phyloP scores from a whole-genome alignment of 2,888 invertebrate genomes.

The Campoplex nolae region DNA sequence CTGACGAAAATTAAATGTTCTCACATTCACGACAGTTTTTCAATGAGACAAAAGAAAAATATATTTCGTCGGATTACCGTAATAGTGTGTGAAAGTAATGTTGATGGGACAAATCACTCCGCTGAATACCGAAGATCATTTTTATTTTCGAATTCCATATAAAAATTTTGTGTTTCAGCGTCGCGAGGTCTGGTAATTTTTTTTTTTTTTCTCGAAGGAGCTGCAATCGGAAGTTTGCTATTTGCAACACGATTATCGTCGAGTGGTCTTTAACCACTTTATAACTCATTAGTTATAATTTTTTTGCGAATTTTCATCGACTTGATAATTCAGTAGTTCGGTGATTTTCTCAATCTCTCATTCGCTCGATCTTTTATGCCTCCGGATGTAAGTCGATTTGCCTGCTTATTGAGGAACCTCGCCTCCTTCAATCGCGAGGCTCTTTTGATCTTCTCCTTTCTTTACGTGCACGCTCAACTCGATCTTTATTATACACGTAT shows the following conservation, averaged over 20 bases:
- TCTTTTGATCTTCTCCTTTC: constrained; percentile 34
- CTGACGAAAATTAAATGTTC: neutral
- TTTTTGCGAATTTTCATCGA: constrained; percentile 31
- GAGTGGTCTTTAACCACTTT: neutral
- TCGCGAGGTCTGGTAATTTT: neutral
- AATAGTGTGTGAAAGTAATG: neutral
- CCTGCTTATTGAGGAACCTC: constrained; percentile 29
- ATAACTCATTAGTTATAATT: constrained; percentile 5
- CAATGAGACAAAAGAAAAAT: neutral
- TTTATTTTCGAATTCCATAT: neutral
- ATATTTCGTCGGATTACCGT: neutral
- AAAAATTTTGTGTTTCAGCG: neutral
- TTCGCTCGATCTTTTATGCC: constrained; percentile 48
- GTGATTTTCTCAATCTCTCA: constrained; percentile 26
- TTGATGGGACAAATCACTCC: neutral
- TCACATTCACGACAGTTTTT: neutral
- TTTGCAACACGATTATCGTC: neutral
- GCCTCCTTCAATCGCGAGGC: constrained; percentile 31
- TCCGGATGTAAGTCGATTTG: constrained; percentile 52
- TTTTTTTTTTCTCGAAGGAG: neutral
- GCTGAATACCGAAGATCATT: neutral
- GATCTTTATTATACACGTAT: constrained; percentile 20
- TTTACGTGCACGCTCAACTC: constrained; percentile 16
- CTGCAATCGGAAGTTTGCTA: neutral
- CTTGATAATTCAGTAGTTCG: neutral